phyloP scores from a whole-genome alignment of 2,113 vertebrate genomes.

The cat (Felis catus) region F.catus_Fca126_mat1.0 CM031421.1:97222001-97222500 shows the following conservation, averaged over 20 bases:
- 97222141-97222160: accelerated
- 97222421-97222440: not conserved
- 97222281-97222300: too few species aligned
- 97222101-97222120: accelerated
- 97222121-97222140: not conserved
- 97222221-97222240: not conserved
- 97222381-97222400: not conserved
- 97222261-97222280: not conserved
- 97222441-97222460: not conserved
- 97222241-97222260: not conserved
- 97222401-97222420: not conserved
- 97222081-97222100: accelerated
- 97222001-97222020: not conserved
- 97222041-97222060: not conserved
- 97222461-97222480: not conserved
- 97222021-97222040: not conserved
- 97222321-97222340: not conserved
- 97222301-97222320: not conserved
- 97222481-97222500: not conserved
- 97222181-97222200: not conserved
- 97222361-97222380: not conserved
- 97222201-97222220: not conserved
- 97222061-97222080: not conserved
- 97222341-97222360: accelerated
- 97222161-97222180: not conserved